A percentile compares a stretch with the other conserved stretches of the same genome.
These are phyloP conservation scores for Dipodomys merriami DNA, from an alignment of 2,113 vertebrate genomes.

Conservation along the genomic window DNA sequence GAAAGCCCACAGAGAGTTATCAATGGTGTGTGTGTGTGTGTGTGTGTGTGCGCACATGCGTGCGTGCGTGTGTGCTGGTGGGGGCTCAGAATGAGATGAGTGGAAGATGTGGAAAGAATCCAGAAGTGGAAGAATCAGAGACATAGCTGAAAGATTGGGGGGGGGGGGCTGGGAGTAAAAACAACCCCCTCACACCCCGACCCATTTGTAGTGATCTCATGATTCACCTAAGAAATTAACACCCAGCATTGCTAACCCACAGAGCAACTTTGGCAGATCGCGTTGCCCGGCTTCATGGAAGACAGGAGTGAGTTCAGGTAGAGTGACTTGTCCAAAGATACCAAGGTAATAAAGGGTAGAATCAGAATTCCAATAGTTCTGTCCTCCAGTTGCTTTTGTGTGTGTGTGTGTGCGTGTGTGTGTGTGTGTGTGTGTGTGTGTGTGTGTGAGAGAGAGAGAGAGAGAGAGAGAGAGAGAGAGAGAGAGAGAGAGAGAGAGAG, in stretches of 20 bases:
- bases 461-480: no score
- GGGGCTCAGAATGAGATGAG: constrained; percentile 17
- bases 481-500: no score
- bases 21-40: background rate
- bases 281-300: background rate
- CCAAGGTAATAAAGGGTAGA: background rate
- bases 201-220: background rate
- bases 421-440: background rate
- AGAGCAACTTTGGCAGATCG: background rate
- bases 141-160: background rate
- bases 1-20: constrained; percentile 60
- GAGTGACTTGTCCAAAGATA: background rate
- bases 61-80: background rate
- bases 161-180: background rate
- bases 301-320: background rate
- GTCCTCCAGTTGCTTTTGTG: accelerated
- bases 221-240: background rate
- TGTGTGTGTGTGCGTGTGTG: background rate
- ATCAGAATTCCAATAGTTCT: background rate
- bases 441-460: no score
- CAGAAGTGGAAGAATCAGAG: background rate
- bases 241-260: background rate
- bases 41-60: no score
- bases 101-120: background rate
- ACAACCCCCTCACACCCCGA: background rate